A percentile compares a stretch with the other conserved stretches of the same genome.
phyloP scores from a whole-genome alignment of 2,888 invertebrate species.

The Sarcophaga carnaria region DNA sequence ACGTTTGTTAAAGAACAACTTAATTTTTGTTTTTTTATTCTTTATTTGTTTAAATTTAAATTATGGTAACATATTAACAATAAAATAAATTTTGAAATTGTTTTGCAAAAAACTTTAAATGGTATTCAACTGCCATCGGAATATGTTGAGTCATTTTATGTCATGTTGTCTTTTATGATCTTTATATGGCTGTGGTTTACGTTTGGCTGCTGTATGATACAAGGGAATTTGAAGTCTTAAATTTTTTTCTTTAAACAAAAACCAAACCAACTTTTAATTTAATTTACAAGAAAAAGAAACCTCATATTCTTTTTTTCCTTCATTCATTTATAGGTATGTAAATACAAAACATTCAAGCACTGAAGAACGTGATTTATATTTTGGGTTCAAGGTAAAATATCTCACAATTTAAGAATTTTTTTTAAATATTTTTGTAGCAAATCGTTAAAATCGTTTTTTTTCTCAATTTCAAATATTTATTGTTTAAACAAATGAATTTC shows the following conservation, averaged over 20 bases:
- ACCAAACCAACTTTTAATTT: constrained; percentile 13
- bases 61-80: constrained; percentile 38
- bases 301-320: constrained; percentile 1
- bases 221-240: constrained; percentile 22
- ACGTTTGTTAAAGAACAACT: constrained; percentile 5
- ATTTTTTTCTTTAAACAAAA: neutral
- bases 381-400: constrained; percentile 47
- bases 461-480: too few relatives aligned
- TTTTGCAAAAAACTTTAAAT: neutral
- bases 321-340: constrained; percentile 52
- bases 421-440: too few relatives aligned
- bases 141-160: constrained; percentile 48
- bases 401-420: neutral
- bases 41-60: neutral
- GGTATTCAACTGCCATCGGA: constrained; percentile 15
- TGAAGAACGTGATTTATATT: constrained; percentile 36
- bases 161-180: constrained; percentile 12
- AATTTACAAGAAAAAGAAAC: neutral
- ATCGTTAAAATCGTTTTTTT: too few relatives aligned
- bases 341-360: constrained; percentile 3
- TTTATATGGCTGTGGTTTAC: neutral
- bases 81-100: constrained; percentile 53
- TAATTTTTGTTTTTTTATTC: too few relatives aligned
- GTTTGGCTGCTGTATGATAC: constrained; percentile 41
- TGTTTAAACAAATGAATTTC: too few relatives aligned